Percentiles rank a stretch among this genome's conserved stretches.
These are phyloP conservation scores for Cettia cetti DNA, from an alignment of 2,113 vertebrate species.

Conservation along the genomic window DNA sequence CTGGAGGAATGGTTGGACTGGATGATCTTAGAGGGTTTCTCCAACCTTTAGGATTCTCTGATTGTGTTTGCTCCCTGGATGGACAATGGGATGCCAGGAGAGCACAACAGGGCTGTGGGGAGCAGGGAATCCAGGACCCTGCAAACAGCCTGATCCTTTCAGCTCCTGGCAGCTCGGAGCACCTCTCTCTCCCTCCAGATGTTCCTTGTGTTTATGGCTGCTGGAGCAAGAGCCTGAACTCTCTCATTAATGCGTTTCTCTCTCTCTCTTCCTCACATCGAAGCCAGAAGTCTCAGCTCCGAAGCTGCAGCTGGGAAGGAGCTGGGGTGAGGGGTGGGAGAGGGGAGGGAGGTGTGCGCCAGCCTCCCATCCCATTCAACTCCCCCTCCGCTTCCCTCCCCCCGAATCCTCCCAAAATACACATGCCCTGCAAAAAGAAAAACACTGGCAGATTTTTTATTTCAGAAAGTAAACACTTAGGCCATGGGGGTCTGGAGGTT, in stretches of 20 bases:
- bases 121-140: constrained; percentile 21
- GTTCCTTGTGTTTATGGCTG: constrained; percentile 81
- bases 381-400: constrained; percentile 53
- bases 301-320: constrained; percentile 73
- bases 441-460: constrained; percentile 95
- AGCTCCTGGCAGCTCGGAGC: constrained; percentile 58
- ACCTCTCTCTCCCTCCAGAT: constrained; percentile 72
- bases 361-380: constrained; percentile 47
- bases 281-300: constrained; percentile 68
- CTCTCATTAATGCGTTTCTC: constrained; percentile 71
- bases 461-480: constrained; percentile 98
- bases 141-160: constrained; percentile 60
- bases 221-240: constrained; percentile 69
- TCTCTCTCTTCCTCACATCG: constrained; percentile 24
- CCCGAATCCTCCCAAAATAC: constrained; percentile 77
- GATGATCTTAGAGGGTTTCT: not conserved
- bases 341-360: constrained; percentile 32
- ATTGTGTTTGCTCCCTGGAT: not conserved
- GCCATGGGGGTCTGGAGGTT: constrained; percentile 97
- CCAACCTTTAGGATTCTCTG: not conserved
- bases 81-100: not conserved
- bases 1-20: not conserved
- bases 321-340: constrained; percentile 54
- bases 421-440: constrained; percentile 77
- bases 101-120: not conserved